Evolutionary conservation across 2,113 vertebrate species (phyloP).

Genomic region (Apeltes quadracus): DNA sequence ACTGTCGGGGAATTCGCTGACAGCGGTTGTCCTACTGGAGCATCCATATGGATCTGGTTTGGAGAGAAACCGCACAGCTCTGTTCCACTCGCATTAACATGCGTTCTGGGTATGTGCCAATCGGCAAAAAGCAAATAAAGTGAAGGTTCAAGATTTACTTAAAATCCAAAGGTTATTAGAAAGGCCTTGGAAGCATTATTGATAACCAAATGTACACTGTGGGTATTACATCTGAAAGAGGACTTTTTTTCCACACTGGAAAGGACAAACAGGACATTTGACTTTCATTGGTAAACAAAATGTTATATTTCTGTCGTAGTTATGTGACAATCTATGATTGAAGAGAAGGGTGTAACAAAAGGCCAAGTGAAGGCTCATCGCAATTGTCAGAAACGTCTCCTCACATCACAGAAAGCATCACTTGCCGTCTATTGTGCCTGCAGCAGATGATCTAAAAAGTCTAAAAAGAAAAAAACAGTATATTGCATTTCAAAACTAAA

Average conservation of each 20-base stretch:
- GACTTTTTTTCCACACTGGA: background rate
- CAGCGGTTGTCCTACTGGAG: slow-evolving; percentile 20
- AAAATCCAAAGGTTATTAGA: slow-evolving; percentile 6
- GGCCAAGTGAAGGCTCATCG: no score
- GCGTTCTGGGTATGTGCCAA: slow-evolving; percentile 2
- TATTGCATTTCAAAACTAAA: no score
- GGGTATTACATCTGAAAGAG: background rate
- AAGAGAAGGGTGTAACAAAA: slow-evolving; percentile 13
- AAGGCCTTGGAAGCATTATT: slow-evolving; percentile 3
- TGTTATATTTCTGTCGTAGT: background rate
- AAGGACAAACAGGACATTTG: background rate
- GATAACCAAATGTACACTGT: slow-evolving; percentile 1
- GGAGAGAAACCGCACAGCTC: slow-evolving; percentile 21
- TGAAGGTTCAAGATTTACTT: background rate
- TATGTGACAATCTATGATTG: background rate
- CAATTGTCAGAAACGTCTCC: background rate
- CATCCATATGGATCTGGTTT: slow-evolving; percentile 17
- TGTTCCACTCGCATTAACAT: slow-evolving; percentile 14
- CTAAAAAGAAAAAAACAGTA: no score
- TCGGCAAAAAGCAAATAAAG: background rate
- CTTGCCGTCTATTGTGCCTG: background rate
- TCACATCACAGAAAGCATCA: background rate
- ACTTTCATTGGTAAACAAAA: background rate
- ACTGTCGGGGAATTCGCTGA: slow-evolving; percentile 46
- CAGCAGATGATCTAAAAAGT: background rate